These are phyloP conservation scores for Cassiopea andromeda DNA, from an alignment of 30 jellyfish, hydroid and myxozoan species.

Conservation along the genomic window DNA sequence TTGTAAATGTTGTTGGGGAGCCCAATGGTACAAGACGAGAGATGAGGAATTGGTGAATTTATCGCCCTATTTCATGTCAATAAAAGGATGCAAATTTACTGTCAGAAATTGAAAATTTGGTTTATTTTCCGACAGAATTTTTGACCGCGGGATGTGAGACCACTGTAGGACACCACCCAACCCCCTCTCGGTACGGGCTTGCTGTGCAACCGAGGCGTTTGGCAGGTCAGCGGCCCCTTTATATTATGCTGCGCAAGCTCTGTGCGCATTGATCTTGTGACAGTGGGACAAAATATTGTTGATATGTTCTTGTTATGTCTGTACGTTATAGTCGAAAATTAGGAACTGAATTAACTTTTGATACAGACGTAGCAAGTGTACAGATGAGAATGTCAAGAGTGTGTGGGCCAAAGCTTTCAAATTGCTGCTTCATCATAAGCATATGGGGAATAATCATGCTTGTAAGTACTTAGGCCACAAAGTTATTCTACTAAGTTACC, in stretches of 20 bases:
- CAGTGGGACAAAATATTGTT: neutral
- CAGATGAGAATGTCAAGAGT: constrained; percentile 82
- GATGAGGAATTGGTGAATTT: too few species aligned
- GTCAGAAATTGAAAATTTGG: too few species aligned
- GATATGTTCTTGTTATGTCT: constrained; percentile 23
- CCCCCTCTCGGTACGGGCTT: too few species aligned
- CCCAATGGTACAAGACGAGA: too few species aligned
- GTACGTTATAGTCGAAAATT: constrained; percentile 18
- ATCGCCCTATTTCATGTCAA: too few species aligned
- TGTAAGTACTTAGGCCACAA: constrained; percentile 51
- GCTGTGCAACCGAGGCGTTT: too few species aligned
- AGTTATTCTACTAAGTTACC: too few species aligned
- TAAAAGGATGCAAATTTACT: too few species aligned
- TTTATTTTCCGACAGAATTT: too few species aligned
- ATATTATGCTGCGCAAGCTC: neutral
- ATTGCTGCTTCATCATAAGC: constrained; percentile 92
- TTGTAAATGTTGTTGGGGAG: too few species aligned
- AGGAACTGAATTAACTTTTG: constrained; percentile 22
- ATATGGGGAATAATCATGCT: constrained; percentile 93
- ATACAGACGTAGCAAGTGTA: constrained; percentile 33
- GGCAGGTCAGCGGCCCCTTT: neutral
- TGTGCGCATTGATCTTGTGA: constrained; percentile 21
- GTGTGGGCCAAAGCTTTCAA: constrained; percentile 95
- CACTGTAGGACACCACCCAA: too few species aligned
- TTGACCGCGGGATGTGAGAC: too few species aligned